Base-by-base conservation (phyloP, 1,140 invertebrate genomes). In the Psilanteris sp. region DNA sequence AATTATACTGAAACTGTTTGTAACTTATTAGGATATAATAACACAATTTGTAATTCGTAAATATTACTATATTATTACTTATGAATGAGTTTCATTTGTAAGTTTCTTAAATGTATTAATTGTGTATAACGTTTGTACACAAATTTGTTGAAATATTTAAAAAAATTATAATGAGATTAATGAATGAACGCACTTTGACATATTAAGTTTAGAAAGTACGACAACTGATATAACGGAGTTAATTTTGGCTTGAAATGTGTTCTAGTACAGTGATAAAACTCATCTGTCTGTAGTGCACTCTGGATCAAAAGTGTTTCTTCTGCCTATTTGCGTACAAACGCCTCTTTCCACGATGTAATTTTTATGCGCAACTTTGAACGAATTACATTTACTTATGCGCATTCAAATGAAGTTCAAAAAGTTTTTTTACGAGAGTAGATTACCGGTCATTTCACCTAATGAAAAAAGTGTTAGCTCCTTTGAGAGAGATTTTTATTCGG, bases 241-340 rank as follows among this genome's bases (percentile, higher is more conserved):
- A 64, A 64, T 64, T 64, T 64, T 61, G 43, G 32, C 27, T 37
- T 48, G 41, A 61, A 61, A 61, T 61, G 39, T 37, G 32, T 34
- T 37, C 18, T 32, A 29, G 32, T 61, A 20, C 9, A 27, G 32
- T 59, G 41, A 59, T 59, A 41, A 62, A 62, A 36, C 57, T 50
- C 57, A 50, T 50, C 32, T 31, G 34, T 4, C 37, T 41, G 34
- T 32, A 64, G 18, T 52, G 46, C 46, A 64, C 46, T 64, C 18
- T 0, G 37, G 34, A 20, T 64, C 26, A 64, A 64, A 64, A 64
- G 46, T 27, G 16, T 43, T 26, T 43, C 46, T 16, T 34, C 36
- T 43, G 15, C 18, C 59, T 41, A 41, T 52, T 64, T 64, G 36
- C 36, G 59, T 64, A 52, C 20, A 43, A 50, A 34, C 26, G 59